Percentiles rank a stretch among this genome's conserved stretches.
Conservation (phyloP, 2,113 vertebrate species). For the Cyprinodon variegatus region DNA sequence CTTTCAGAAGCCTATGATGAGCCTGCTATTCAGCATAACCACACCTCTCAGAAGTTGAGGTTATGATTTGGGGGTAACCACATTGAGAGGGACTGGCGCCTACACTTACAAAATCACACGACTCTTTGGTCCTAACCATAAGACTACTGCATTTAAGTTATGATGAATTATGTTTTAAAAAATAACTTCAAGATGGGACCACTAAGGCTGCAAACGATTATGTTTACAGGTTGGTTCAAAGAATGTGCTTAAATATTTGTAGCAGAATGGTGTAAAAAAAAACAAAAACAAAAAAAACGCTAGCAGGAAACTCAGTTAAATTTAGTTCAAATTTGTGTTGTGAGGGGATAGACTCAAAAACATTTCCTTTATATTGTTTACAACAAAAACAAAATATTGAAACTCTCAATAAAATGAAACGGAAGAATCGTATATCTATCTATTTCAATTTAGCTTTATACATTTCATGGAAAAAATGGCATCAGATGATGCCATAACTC, state of each 20-base stretch:
- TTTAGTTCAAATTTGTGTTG: background rate
- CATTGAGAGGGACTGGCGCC: constrained; percentile 52
- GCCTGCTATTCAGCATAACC: constrained; percentile 49
- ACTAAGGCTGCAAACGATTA: background rate
- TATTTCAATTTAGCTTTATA: background rate
- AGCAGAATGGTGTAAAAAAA: background rate
- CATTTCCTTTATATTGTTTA: no score
- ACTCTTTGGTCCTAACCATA: constrained; percentile 41
- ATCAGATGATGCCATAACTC: no score
- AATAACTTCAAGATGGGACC: constrained; percentile 1
- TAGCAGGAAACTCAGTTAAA: background rate
- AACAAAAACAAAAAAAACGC: background rate
- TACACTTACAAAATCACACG: constrained; percentile 45
- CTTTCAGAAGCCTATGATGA: constrained; percentile 39
- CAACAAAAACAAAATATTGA: no score
- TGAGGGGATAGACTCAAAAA: no score
- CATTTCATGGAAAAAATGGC: no score
- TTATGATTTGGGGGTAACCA: constrained; percentile 37
- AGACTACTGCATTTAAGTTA: background rate
- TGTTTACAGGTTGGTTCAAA: background rate
- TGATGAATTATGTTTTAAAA: background rate
- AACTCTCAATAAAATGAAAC: no score
- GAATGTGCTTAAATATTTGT: background rate
- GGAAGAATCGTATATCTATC: background rate
- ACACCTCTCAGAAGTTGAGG: constrained; percentile 50